Evolutionary conservation across 2,113 vertebrate species (phyloP), one percentile per base, ranked within the genome.

Genomic region (Ailuropoda melanoleuca): DNA sequence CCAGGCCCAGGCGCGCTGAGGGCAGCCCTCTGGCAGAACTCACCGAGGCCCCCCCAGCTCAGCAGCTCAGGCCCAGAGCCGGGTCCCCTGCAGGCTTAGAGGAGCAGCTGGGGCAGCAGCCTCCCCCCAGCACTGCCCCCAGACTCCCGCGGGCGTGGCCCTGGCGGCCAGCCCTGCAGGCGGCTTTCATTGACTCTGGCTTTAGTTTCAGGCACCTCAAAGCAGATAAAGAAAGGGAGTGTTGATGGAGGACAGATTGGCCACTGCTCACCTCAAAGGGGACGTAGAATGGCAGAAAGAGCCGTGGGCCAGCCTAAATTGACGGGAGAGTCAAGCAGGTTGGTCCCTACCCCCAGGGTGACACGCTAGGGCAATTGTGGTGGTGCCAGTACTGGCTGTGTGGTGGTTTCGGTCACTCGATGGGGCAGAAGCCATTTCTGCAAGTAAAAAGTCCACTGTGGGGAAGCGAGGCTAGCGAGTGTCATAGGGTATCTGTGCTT

Each of bases 171-270:
- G 93, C 50, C 97, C 85, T 12, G 50, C 96, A 75, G 96, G 81
- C 92, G 18, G 97, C 64, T 3, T 43, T 97, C 97, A 96, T 97
- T 97, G 97, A 97, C 97, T 98, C 95, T 98, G 97, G 95, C 98
- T 98, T 97, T 98, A 98, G 97, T 98, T 98, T 94, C 97, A 98
- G 97, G 98, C 97, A 7, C 97, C 97, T 98, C 98, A 97, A 98
- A 90, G 96, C 98, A 98, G 96, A 98, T 98, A 98, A 98, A 97
- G 97, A 97, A 95, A 98, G 98, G 98, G 98, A 98, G 72, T 95
- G 97, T 98, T 98, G 97, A 96, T 97, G 97, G 97, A 98, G 97
- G 97, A 98, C 97, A 98, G 95, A 98, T 95, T 90, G 97, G 97
- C 97, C 98, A 98, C 97, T 98, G 97, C 97, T 98, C 94, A 97